Evolutionary conservation across 1,140 invertebrate species (phyloP).

Genomic region (Homalodisca vitripennis): DNA sequence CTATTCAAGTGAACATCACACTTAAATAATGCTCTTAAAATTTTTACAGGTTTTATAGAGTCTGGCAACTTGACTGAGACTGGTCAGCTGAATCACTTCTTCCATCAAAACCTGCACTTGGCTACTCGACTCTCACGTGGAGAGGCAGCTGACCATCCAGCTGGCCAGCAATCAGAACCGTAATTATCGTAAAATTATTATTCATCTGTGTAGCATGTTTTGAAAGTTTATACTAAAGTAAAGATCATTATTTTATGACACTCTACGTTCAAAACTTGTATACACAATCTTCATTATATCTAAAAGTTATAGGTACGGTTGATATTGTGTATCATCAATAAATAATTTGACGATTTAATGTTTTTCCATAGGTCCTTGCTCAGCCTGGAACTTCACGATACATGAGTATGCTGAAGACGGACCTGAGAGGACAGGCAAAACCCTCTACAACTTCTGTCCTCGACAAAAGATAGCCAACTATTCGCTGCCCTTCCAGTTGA

Average conservation of each 20-base stretch:
- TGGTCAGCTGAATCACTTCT: conserved; percentile 55
- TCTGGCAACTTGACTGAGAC: conserved; percentile 52
- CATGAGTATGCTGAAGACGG: conserved; percentile 61
- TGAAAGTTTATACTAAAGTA: no score
- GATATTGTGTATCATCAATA: no score
- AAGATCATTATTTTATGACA: no score
- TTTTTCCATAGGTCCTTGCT: conserved; percentile 56
- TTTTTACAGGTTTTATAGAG: conserved; percentile 57
- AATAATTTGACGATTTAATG: no score
- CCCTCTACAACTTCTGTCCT: conserved; percentile 67
- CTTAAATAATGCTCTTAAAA: no score
- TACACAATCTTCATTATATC: no score
- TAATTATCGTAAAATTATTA: no score
- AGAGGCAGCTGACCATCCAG: conserved; percentile 66
- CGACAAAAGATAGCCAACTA: conserved; percentile 63
- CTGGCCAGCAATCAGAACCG: conserved; percentile 64
- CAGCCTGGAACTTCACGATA: conserved; percentile 70
- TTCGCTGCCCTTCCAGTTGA: conserved; percentile 62
- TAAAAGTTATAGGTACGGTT: no score
- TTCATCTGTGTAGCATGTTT: no score
- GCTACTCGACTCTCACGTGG: conserved; percentile 65
- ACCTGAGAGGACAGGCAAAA: conserved; percentile 55
- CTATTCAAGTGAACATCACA: no score
- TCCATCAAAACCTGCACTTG: conserved; percentile 71
- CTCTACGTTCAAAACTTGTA: no score